Conservation (phyloP, 2,888 invertebrate species). For the Serripes groenlandicus region DNA sequence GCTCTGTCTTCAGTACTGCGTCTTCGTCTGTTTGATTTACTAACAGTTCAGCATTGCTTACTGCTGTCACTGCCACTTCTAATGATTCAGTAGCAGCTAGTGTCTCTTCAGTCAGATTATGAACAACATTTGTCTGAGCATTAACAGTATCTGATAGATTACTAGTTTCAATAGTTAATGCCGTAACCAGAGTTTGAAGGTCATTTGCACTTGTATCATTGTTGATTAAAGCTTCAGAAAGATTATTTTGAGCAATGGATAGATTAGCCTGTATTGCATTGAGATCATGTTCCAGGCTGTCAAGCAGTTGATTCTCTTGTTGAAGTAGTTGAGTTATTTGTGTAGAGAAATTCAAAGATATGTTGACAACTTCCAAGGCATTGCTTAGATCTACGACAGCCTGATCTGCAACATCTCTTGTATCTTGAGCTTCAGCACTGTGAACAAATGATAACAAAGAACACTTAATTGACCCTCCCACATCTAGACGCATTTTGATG, state of each 20-base stretch:
- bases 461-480: too few relatives aligned
- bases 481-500: too few relatives aligned
- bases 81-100: neutral
- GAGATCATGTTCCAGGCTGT: neutral
- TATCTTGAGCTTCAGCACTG: constrained; percentile 29
- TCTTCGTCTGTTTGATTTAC: constrained; percentile 12
- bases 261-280: neutral
- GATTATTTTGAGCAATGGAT: constrained; percentile 7
- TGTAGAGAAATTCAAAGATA: neutral
- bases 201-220: constrained; percentile 1
- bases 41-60: neutral
- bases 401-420: constrained; percentile 27
- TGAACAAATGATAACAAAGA: neutral
- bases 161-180: neutral
- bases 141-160: neutral
- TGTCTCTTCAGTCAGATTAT: constrained; percentile 4
- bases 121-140: neutral
- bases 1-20: constrained; percentile 11
- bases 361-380: neutral
- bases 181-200: neutral
- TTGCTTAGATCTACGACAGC: neutral
- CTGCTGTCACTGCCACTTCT: neutral
- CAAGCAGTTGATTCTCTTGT: neutral
- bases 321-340: neutral
- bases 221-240: constrained; percentile 8